Conservation (phyloP, 1,140 invertebrate genomes). For the Helicorthomorpha holstii region DNA sequence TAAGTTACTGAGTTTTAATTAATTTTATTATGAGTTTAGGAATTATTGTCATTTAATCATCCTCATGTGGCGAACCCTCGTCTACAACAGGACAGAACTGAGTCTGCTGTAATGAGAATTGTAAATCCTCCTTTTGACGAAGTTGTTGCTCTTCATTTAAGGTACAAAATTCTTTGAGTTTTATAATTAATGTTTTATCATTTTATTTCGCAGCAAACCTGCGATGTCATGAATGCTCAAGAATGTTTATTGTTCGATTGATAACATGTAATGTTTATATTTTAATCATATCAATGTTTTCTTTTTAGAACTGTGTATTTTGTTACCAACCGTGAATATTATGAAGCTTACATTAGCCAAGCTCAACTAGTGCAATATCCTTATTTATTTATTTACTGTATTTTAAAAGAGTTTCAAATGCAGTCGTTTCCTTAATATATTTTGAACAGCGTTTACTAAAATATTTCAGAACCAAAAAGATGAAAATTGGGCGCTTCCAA, state of each 20-base stretch:
- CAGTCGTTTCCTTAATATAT: neutral
- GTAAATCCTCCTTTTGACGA: constrained; percentile 59
- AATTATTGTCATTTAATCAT: constrained; percentile 55
- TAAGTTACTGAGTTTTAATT: neutral
- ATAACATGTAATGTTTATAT: no score
- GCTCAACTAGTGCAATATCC: constrained; percentile 49
- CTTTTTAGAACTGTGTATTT: constrained; percentile 38
- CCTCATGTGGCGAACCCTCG: constrained; percentile 50
- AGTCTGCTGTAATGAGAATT: constrained; percentile 47
- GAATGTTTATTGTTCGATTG: no score
- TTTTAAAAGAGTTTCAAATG: neutral
- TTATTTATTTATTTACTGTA: constrained; percentile 15
- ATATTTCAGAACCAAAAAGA: constrained; percentile 76
- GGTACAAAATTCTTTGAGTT: constrained; percentile 24
- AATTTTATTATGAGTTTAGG: constrained; percentile 21
- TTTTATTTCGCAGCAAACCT: no score
- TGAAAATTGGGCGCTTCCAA: constrained; percentile 86
- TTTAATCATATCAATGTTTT: constrained; percentile 6
- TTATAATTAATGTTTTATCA: constrained; percentile 1
- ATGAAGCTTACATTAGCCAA: constrained; percentile 62
- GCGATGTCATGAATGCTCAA: no score
- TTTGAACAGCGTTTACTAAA: constrained; percentile 45
- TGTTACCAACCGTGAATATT: constrained; percentile 43
- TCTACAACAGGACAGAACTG: constrained; percentile 46
- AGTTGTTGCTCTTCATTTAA: constrained; percentile 59